Base-by-base conservation (phyloP, 2,797 vertebrate genomes). In the Pteronotus mesoamericanus region DNA sequence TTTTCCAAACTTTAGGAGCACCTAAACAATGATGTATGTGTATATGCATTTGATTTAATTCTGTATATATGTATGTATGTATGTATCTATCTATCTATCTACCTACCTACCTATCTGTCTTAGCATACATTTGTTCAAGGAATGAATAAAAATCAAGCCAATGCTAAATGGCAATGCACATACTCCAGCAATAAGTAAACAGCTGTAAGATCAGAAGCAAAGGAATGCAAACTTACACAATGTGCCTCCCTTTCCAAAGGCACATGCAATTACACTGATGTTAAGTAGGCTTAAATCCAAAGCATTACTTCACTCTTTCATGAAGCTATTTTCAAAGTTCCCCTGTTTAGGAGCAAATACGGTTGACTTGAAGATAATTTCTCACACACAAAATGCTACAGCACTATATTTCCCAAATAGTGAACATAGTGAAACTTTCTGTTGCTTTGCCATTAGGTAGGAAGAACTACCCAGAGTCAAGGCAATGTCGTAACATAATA, bases 331-430 rank as follows among this genome's bases (percentile, higher is more conserved):
- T 91, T 96, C n/a, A 80, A n/a, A 5, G 15, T 85, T 89, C 53
- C 94, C 29, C 72, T 92, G 59, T 64, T 96, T 61, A 74, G 42
- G 72, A 91, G 93, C 55, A 91, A 84, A 90, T 77, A 8, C 66
- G 68, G 21, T 2, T 55, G 44, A 84, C 68, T 93, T 72, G 57
- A 80, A 74, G 9, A 85, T 46, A 32, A 68, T 85, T 88, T 83
- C 69, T 82, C 72, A 26, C 5, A 55, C 9, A 90, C 44, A 88
- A 64, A 89, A 78, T 48, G 26, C 14, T 95, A 48, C 4, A 66
- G 48, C 12, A 29, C 79, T 88, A 7, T 72, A 57, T 69, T 86
- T 72, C 21, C 61, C 34, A 59, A 37, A 61, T 37, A 90, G 77
- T 0, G 1, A 89, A 90, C 29, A 39, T 4, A 79, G 11, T n/a